These are phyloP conservation scores for Liasis olivaceus DNA, from an alignment of 2,797 vertebrate species.

Conservation along the genomic window DNA sequence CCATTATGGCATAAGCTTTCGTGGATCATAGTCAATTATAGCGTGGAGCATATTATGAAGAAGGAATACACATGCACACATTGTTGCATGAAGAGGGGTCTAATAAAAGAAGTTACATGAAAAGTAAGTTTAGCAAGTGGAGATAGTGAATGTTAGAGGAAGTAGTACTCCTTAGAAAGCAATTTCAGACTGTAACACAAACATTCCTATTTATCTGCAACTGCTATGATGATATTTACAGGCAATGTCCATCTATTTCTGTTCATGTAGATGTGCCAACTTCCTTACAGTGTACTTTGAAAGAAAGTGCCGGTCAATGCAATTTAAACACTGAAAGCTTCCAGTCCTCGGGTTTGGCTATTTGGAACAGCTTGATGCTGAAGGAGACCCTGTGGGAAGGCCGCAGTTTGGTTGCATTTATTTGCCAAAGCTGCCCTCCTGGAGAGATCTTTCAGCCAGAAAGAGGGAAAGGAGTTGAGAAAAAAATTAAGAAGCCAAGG, in stretches of 20 bases:
- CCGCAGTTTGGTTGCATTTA: not conserved
- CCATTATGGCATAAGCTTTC: too few species aligned
- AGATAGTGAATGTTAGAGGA: too few species aligned
- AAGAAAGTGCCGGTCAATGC: not conserved
- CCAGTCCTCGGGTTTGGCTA: not conserved
- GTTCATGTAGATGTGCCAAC: not conserved
- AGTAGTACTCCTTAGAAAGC: too few species aligned
- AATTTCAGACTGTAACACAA: too few species aligned
- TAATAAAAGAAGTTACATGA: too few species aligned
- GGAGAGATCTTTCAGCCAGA: not conserved
- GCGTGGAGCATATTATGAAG: too few species aligned
- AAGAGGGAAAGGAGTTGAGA: not conserved
- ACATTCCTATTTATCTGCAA: too few species aligned
- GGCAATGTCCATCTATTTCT: not conserved
- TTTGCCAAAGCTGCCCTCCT: not conserved
- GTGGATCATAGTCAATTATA: too few species aligned
- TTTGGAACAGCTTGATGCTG: not conserved
- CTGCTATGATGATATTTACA: too few species aligned
- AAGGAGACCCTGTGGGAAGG: not conserved
- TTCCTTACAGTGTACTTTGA: not conserved
- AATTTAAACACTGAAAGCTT: not conserved
- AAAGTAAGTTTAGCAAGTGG: too few species aligned
- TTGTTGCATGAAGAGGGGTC: too few species aligned
- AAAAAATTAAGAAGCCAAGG: not conserved
- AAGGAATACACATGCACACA: too few species aligned